Conservation (phyloP, 2,888 invertebrate genomes). For the Agrotis ipsilon region DNA sequence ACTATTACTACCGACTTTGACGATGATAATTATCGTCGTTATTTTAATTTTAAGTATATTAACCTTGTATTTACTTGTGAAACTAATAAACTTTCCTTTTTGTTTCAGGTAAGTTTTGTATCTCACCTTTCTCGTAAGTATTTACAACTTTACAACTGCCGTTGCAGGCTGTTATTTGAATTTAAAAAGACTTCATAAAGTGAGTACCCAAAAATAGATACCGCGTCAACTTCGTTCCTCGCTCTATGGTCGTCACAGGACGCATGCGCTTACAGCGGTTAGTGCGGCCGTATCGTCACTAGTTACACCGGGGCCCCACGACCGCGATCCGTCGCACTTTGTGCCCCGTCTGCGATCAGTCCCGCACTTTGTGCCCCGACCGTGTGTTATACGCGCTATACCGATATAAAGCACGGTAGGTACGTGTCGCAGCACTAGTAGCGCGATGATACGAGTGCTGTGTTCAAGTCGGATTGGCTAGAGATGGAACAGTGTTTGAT, state of each 20-base stretch:
- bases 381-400: constrained; percentile 54
- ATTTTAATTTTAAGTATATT: neutral
- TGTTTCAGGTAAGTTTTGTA: constrained; percentile 69
- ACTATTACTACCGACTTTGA: neutral
- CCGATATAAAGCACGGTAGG: constrained; percentile 27
- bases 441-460: constrained; percentile 40
- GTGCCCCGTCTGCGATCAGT: constrained; percentile 57
- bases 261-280: constrained; percentile 81
- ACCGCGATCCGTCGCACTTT: constrained; percentile 51
- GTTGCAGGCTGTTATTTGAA: neutral
- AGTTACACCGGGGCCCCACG: constrained; percentile 59
- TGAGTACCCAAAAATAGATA: neutral
- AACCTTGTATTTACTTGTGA: neutral
- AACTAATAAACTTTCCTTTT: constrained; percentile 37
- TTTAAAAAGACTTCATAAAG: neutral
- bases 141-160: neutral
- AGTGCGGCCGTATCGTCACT: constrained; percentile 67
- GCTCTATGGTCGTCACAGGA: constrained; percentile 34
- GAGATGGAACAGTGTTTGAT: constrained; percentile 25
- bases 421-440: constrained; percentile 59
- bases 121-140: constrained; percentile 55
- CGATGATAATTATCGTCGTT: neutral
- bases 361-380: constrained; percentile 42
- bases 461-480: constrained; percentile 38
- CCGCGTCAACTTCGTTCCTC: constrained; percentile 17